Conservation (phyloP, 2,113 vertebrate species). For the Lepus americanus region DNA sequence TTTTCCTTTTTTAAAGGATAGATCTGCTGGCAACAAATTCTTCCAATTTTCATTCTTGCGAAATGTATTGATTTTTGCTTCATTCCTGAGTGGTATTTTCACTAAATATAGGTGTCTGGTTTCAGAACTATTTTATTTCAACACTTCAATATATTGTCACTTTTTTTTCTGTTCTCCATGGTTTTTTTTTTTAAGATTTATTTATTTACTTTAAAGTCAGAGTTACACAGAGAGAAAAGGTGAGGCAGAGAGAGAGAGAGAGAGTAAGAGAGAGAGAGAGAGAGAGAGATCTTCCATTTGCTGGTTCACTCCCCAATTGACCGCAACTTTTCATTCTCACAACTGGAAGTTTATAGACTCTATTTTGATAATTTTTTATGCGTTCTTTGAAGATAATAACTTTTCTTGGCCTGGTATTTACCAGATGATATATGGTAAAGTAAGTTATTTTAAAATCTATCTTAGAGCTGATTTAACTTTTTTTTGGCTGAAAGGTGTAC, state of each 20-base stretch:
- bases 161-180: not conserved
- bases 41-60: not conserved
- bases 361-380: not conserved
- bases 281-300: no score
- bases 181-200: not conserved
- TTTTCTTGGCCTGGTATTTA: not conserved
- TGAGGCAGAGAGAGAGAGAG: no score
- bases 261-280: no score
- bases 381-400: not conserved
- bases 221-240: no score
- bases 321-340: not conserved
- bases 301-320: no score
- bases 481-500: not conserved
- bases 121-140: slow-evolving; percentile 23
- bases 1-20: not conserved
- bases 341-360: not conserved
- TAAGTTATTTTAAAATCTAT: not conserved
- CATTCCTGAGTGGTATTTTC: not conserved
- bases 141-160: not conserved
- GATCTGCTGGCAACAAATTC: not conserved
- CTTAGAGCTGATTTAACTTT: not conserved
- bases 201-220: no score
- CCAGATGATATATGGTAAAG: not conserved
- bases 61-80: not conserved
- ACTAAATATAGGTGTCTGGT: not conserved